phyloP scores from a whole-genome alignment of 23 tunicate species.

The Halocynthia roretzi region DNA sequence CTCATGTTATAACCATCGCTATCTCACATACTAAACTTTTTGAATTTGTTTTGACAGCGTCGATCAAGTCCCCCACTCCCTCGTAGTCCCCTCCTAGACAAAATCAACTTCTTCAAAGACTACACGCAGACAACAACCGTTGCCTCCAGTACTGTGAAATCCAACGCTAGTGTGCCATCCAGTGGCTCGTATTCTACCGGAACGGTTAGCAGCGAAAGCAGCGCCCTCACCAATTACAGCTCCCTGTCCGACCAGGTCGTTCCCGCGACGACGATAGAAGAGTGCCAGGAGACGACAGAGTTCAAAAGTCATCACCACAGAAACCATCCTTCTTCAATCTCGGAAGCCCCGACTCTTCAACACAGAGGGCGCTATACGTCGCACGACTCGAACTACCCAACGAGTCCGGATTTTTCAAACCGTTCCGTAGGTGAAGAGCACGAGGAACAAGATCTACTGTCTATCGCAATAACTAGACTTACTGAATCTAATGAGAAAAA shows the following conservation, averaged over 20 bases:
- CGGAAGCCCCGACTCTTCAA: too few relatives aligned
- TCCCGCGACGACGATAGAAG: neutral
- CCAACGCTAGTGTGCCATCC: conserved; percentile 1
- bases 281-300: conserved; percentile 2
- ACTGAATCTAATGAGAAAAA: neutral
- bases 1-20: too few relatives aligned
- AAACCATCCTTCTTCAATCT: too few relatives aligned
- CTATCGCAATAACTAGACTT: conserved; percentile 1
- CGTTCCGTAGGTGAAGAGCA: too few relatives aligned
- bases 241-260: conserved; percentile 15
- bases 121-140: conserved; percentile 19
- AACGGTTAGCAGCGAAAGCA: conserved; percentile 26
- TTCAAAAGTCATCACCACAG: too few relatives aligned
- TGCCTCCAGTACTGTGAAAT: neutral
- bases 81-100: conserved; percentile 45
- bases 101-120: conserved; percentile 51
- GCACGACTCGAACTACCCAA: too few relatives aligned
- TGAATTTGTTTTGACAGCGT: conserved; percentile 7
- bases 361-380: too few relatives aligned
- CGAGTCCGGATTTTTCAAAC: too few relatives aligned
- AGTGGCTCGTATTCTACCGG: conserved; percentile 22
- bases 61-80: conserved; percentile 53
- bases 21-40: neutral
- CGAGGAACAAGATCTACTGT: conserved; percentile 9
- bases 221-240: conserved; percentile 4